Percentiles rank a stretch among this genome's conserved stretches.
These are phyloP conservation scores for Thysanoteuthis rhombus DNA, from an alignment of 2,888 invertebrate species.

Conservation along the genomic window DNA sequence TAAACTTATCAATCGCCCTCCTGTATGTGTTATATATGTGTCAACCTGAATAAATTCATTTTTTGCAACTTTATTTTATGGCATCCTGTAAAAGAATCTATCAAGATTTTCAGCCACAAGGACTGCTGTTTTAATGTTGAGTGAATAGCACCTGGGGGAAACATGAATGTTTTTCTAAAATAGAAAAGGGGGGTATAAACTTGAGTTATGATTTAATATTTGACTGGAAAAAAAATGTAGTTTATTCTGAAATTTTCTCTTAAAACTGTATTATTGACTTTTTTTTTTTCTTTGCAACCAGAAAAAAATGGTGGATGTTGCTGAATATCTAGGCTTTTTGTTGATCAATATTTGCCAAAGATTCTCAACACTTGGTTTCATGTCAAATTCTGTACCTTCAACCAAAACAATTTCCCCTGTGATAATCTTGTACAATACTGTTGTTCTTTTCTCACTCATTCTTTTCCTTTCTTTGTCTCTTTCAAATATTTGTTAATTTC, in stretches of 20 bases:
- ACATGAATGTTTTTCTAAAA: neutral
- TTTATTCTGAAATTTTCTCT: neutral
- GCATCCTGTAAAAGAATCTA: too few species aligned
- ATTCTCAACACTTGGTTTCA: neutral
- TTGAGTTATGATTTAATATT: neutral
- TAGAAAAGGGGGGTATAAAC: neutral
- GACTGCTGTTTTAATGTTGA: neutral
- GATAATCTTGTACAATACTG: neutral
- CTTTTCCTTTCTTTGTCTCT: too few species aligned
- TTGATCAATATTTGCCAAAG: slow-evolving; percentile 12
- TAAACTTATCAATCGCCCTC: too few species aligned
- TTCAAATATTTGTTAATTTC: neutral
- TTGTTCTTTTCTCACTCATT: neutral
- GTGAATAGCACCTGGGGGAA: neutral
- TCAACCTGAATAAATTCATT: too few species aligned
- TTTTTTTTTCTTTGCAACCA: neutral
- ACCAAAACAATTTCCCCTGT: neutral
- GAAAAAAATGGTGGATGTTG: neutral
- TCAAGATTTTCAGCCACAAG: neutral
- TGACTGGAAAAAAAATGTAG: neutral
- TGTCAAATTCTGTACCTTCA: neutral
- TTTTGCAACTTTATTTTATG: too few species aligned
- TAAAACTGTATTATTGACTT: neutral
- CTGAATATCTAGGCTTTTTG: neutral
- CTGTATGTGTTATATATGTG: too few species aligned